Conservation (phyloP, 92 coral and sea anemone genomes). For the Epizoanthus rinbou region DNA sequence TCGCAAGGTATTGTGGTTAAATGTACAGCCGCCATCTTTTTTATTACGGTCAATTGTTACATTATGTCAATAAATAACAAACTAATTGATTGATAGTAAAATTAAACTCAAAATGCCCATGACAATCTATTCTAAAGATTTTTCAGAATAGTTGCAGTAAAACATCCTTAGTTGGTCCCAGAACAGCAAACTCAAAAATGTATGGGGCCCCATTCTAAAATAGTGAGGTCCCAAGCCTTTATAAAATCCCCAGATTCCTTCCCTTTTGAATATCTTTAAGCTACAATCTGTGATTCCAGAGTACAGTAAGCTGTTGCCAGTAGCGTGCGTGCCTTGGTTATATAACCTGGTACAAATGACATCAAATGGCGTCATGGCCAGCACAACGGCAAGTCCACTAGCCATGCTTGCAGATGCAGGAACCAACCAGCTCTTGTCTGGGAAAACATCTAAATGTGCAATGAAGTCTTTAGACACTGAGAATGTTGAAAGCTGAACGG, state of each 20-base stretch:
- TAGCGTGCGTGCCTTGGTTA: slow-evolving; percentile 84
- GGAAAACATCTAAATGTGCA: slow-evolving; percentile 53
- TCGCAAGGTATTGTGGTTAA: too few relatives aligned
- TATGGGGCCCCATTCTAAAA: slow-evolving; percentile 97
- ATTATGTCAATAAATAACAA: too few relatives aligned
- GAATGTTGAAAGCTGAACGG: slow-evolving; percentile 93
- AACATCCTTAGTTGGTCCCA: slow-evolving; percentile 85
- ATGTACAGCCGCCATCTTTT: too few relatives aligned
- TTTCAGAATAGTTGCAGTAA: slow-evolving; percentile 44
- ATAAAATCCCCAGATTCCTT: slow-evolving; percentile 91
- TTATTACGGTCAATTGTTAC: too few relatives aligned
- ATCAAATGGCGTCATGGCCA: slow-evolving; percentile 94
- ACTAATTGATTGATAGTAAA: too few relatives aligned
- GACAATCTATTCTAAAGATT: background rate
- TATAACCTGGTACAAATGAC: slow-evolving; percentile 91
- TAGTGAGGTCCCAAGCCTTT: slow-evolving; percentile 98
- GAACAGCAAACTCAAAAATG: slow-evolving; percentile 83
- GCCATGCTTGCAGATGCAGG: slow-evolving; percentile 89
- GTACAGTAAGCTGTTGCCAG: slow-evolving; percentile 79
- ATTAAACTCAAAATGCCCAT: too few relatives aligned
- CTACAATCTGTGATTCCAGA: slow-evolving; percentile 86
- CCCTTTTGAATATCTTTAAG: slow-evolving; percentile 78
- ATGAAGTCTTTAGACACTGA: slow-evolving; percentile 80
- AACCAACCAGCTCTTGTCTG: slow-evolving; percentile 80
- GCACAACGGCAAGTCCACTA: slow-evolving; percentile 90